A percentile compares a stretch with the other conserved stretches of the same genome.
These are phyloP conservation scores for Gari tellinella DNA, from an alignment of 2,888 invertebrate species.

Conservation along the genomic window DNA sequence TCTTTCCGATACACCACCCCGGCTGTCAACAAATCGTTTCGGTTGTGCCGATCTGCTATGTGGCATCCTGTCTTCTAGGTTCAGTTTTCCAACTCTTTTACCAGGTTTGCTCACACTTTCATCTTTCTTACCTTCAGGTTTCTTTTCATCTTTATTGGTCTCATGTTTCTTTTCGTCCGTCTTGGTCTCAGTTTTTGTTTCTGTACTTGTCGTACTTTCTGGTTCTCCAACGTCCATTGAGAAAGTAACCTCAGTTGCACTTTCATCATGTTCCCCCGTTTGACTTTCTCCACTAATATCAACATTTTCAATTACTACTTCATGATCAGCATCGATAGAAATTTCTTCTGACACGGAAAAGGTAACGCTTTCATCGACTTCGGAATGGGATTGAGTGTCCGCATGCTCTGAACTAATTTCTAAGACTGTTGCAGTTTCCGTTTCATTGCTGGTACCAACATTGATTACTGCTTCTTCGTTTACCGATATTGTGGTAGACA, in stretches of 20 bases:
- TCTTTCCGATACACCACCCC: conserved; percentile 55
- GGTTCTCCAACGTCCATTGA: background rate
- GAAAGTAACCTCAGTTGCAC: background rate
- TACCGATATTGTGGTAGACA: too few relatives aligned
- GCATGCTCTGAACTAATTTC: background rate
- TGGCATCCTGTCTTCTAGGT: background rate
- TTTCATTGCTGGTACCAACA: background rate
- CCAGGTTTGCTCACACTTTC: conserved; percentile 9
- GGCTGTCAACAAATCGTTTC: conserved; percentile 46
- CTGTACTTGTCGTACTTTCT: conserved; percentile 3
- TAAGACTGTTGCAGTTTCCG: background rate
- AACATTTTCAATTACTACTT: background rate
- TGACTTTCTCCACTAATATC: background rate
- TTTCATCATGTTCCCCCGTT: background rate
- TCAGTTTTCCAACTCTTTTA: background rate
- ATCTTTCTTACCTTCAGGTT: background rate
- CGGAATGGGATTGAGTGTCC: background rate
- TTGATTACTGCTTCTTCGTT: background rate
- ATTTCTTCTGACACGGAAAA: conserved; percentile 6
- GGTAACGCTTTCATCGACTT: background rate
- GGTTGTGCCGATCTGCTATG: background rate
- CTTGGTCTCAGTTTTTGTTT: background rate
- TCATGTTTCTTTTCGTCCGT: conserved; percentile 5
- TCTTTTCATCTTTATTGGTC: background rate
- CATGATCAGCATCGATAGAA: background rate